Base-by-base conservation (phyloP, 64 coral and sea anemone species). In the Montipora cactus region DNA sequence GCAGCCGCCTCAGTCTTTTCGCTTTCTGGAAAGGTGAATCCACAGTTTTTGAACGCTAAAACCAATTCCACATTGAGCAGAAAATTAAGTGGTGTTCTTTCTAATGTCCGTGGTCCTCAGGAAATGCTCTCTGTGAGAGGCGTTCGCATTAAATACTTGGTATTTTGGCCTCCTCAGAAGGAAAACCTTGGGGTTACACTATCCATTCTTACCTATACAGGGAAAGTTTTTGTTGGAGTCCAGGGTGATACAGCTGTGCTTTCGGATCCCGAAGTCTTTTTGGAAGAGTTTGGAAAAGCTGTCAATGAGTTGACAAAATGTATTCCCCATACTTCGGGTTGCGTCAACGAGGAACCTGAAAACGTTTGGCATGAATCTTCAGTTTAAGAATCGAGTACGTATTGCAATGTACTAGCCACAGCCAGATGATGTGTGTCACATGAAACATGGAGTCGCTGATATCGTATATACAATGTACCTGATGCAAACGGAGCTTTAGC, bases 161-260 rank as follows among this genome's bases (percentile, higher is more conserved):
- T 74, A 47, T 99, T 99, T 18, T 94, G 94, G 92, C 97, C 97
- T 77, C 97, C 97, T 9, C 95, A 96, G 83, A 87, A 89, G 44
- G 62, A 92, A 67, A 88, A 89, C 6, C 69, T 99, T 61, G 97
- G 89, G 5, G 61, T 96, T 8, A 95, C 95, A 4, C 55, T 96
- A 19, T 96, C 94, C 4, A 91, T 99, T 5, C 78, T 73, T 53
- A 94, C 94, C 11, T 99, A 99, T 59, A 88, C 92, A 3, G 95
- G 95, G 4, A 69, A 92, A 70, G 92, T 99, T 45, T 80, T 73
- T 61, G 89, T 99, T 50, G 97, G 92, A 76, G 94, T 84, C 15
- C 88, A 92, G 18, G 70, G 95, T 19, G 97, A 99, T 76, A 59
- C 75, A 28, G 84, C 47, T 23, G 19, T 96, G 7, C 78, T 99